Evolutionary conservation across 2,888 invertebrate genomes (phyloP).

Genomic region (Sminthurides aquaticus): DNA sequence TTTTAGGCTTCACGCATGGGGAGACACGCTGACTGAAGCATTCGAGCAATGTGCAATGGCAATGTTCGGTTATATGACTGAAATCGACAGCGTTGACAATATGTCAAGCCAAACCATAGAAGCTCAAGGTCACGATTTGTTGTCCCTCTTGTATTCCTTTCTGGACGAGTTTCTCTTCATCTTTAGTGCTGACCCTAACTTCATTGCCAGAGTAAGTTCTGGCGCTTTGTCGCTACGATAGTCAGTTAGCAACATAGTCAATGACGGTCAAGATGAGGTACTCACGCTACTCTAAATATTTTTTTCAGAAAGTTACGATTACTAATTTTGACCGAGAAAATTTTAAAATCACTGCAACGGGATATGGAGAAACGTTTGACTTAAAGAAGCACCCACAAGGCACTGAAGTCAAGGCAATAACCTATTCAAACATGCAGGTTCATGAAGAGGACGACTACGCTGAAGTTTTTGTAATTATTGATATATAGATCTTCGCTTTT

Average conservation of each 20-base stretch:
- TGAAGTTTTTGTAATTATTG: slow-evolving; percentile 95
- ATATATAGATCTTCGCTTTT: slow-evolving; percentile 60
- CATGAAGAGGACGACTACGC: slow-evolving; percentile 59
- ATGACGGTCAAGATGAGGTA: too few species aligned
- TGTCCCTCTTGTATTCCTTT: slow-evolving; percentile 81
- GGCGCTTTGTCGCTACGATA: too few species aligned
- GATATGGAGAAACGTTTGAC: slow-evolving; percentile 88
- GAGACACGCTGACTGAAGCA: slow-evolving; percentile 72
- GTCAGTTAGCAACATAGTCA: too few species aligned
- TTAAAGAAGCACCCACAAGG: slow-evolving; percentile 93
- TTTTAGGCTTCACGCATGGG: slow-evolving; percentile 83
- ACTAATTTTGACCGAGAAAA: slow-evolving; percentile 75
- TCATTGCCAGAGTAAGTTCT: slow-evolving; percentile 59
- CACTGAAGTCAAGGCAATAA: slow-evolving; percentile 97
- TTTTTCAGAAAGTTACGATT: slow-evolving; percentile 74
- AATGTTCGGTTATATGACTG: slow-evolving; percentile 98
- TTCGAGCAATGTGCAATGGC: slow-evolving; percentile 92
- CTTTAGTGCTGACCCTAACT: slow-evolving; percentile 83
- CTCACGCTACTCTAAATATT: too few species aligned
- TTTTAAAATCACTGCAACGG: slow-evolving; percentile 65
- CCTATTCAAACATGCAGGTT: slow-evolving; percentile 97
- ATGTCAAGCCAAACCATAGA: slow-evolving; percentile 73
- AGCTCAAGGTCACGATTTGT: slow-evolving; percentile 80
- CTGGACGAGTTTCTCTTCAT: slow-evolving; percentile 87
- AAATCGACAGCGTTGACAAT: slow-evolving; percentile 68